Percentiles rank a stretch among this genome's conserved stretches.
Conservation (phyloP, 2,888 invertebrate species). For the Omphaloscelis lunosa region DNA sequence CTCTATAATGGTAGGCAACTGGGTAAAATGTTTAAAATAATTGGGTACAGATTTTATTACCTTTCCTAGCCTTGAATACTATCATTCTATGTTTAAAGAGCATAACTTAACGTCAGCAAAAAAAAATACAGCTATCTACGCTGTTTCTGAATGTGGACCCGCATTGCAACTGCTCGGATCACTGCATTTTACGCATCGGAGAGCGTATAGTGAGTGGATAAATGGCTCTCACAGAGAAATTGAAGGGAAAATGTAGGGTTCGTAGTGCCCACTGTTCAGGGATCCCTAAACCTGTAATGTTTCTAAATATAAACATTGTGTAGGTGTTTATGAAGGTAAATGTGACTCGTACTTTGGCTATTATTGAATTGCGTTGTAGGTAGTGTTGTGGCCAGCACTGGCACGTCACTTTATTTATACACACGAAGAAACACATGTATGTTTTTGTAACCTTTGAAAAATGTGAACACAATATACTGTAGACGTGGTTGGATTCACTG, state of each 20-base stretch:
- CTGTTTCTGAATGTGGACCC: background rate
- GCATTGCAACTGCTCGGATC: conserved; percentile 10
- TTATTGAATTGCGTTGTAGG: conserved; percentile 56
- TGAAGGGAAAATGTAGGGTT: conserved; percentile 7
- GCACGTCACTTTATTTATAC: conserved; percentile 17
- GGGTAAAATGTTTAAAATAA: background rate
- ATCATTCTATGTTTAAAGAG: background rate
- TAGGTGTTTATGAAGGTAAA: conserved; percentile 46
- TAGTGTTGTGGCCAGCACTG: conserved; percentile 19
- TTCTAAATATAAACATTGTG: conserved; percentile 56
- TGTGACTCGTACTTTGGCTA: conserved; percentile 36
- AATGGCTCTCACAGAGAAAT: background rate
- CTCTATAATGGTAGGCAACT: background rate
- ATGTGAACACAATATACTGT: conserved; percentile 13
- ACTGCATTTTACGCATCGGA: conserved; percentile 4
- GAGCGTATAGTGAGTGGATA: background rate
- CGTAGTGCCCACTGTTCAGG: background rate
- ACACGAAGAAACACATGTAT: conserved; percentile 3
- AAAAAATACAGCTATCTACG: background rate
- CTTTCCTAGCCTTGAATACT: background rate
- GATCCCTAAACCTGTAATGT: conserved; percentile 30
- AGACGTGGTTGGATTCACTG: background rate
- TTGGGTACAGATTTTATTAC: background rate
- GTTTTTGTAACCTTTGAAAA: conserved; percentile 22
- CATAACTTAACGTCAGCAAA: background rate